phyloP scores from a whole-genome alignment of 2,888 invertebrate species.

The Calameuta filiformis region DNA sequence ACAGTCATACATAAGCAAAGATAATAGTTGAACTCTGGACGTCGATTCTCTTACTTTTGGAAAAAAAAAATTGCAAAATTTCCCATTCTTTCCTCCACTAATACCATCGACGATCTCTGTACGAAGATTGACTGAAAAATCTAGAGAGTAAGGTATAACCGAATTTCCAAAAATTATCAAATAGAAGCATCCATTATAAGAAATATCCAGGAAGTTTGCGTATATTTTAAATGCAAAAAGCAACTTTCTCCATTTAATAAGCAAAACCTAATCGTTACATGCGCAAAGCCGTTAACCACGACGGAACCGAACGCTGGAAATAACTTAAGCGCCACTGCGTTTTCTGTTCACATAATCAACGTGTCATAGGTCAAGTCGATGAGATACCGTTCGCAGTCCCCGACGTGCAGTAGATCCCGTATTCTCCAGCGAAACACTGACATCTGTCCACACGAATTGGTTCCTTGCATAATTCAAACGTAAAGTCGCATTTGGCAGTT shows the following conservation, averaged over 20 bases:
- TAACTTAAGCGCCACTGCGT: slow-evolving; percentile 25
- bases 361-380: slow-evolving; percentile 62
- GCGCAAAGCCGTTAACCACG: background rate
- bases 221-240: background rate
- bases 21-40: background rate
- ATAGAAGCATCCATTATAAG: background rate
- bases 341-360: slow-evolving; percentile 45
- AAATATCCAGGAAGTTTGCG: background rate
- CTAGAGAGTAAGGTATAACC: background rate
- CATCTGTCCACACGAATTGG: slow-evolving; percentile 7
- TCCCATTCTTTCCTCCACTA: background rate
- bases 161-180: background rate
- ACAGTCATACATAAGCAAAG: background rate
- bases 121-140: background rate
- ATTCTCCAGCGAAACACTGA: slow-evolving; percentile 48
- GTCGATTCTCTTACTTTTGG: background rate
- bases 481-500: background rate
- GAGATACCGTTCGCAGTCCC: slow-evolving; percentile 52
- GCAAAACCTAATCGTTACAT: background rate
- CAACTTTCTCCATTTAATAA: background rate
- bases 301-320: background rate
- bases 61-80: background rate
- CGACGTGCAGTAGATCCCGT: slow-evolving; percentile 54
- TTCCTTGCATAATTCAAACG: background rate
- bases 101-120: background rate